Base-by-base conservation (phyloP, 92 coral and sea anemone genomes). In the Zoanthus sociatus region DNA sequence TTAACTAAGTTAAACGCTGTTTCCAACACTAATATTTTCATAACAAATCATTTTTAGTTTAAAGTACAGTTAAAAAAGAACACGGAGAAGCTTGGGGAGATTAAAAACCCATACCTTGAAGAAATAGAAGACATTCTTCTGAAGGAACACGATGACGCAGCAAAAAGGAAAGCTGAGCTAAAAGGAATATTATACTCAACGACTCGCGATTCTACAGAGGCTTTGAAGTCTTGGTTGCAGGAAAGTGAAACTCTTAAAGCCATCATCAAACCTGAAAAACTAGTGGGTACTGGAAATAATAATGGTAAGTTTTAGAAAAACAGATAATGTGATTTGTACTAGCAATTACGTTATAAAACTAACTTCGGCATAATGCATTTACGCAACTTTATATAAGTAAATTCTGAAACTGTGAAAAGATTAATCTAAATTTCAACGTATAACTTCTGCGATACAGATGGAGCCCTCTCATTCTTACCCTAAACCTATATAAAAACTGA, bases 221-320 rank as follows among this genome's bases (percentile, higher is more conserved):
- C 92, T 17, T 76, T 95, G 53, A 91, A 76, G 66, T 87, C 94
- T 4, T 95, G 98, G 98, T 56, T 95, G 21, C 77, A 90, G 53
- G 94, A 93, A 31, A 90, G 82, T 8, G 37, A 82, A 0, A 86
- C 79, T 13, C 92, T 95, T 16, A 71, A 88, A 18, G 13, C 20
- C 21, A 56, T 89, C 20, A 91, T 95, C 37, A 88, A 77, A 70
- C 92, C 98, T 4, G 93, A 91, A 73, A 78, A 89, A 5, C 79
- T 95, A 60, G 93, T 95, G 63, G 98, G 98, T 18, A 91, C 95
- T 84, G 98, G 98, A 63, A 90, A 93, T 18, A 89, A 94, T 56
- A 90, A 95, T 76, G 96, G 98, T 90, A 33, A 32, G 26, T 63
- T 30, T 55, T n/a, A 7, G 15, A 15, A 37, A 37, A 37, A 37